Percentiles rank a stretch among this genome's conserved stretches.
Conservation (phyloP, 2,888 invertebrate species). For the Zhengitettix transpicula region DNA sequence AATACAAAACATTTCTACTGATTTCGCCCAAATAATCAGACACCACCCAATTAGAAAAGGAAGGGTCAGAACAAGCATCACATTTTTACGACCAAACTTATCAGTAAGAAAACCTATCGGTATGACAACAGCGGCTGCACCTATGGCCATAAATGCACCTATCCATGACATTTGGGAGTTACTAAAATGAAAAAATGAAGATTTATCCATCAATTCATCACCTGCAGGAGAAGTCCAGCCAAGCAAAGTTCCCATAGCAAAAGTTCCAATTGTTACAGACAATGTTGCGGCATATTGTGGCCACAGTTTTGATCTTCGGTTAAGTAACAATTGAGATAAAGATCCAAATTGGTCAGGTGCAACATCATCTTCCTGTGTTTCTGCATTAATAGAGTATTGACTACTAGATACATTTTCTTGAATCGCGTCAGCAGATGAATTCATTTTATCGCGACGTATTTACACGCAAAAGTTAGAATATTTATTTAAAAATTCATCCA, state of each 20-base stretch:
- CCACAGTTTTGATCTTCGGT: too few relatives aligned
- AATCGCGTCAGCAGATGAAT: too few relatives aligned
- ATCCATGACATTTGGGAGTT: conserved; percentile 47
- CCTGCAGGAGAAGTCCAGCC: conserved; percentile 64
- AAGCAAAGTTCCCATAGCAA: conserved; percentile 56
- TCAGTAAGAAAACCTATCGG: conserved; percentile 54
- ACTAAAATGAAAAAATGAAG: conserved; percentile 21
- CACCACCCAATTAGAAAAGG: conserved; percentile 62
- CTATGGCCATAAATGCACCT: conserved; percentile 51
- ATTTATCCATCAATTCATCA: conserved; percentile 28
- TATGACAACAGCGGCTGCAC: conserved; percentile 54
- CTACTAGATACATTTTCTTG: too few relatives aligned
- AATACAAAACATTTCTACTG: conserved; percentile 40
- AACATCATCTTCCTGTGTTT: too few relatives aligned
- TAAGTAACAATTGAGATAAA: too few relatives aligned
- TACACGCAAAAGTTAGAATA: too few relatives aligned
- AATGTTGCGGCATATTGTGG: conserved; percentile 5
- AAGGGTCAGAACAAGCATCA: conserved; percentile 43
- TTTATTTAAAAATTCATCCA: too few relatives aligned
- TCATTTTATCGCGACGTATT: too few relatives aligned
- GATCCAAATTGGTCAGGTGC: too few relatives aligned
- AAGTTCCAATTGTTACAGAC: conserved; percentile 56
- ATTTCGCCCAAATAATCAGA: conserved; percentile 49
- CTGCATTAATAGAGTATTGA: too few relatives aligned
- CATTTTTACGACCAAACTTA: conserved; percentile 49